Evolutionary conservation across 92 coral and sea anemone genomes (phyloP), one percentile per base, ranked within the genome.

Genomic region (Zoanthus gigantus): DNA sequence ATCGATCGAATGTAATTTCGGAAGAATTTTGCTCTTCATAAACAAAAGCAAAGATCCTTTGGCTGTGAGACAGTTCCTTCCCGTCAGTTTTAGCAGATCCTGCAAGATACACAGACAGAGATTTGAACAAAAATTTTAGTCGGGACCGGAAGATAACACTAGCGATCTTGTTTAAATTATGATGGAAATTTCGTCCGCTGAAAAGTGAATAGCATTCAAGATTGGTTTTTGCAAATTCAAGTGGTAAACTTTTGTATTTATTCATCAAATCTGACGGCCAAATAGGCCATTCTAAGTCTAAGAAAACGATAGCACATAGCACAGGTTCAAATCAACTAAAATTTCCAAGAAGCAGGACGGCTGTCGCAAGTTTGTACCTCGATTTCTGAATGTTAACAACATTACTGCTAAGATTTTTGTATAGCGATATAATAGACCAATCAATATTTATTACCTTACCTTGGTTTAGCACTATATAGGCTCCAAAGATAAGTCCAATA

Each of bases 1-100:
- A 48, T 23, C 63, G 44, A 63, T 48, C 74, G 13, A 81, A 23
- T 3, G 15, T 81, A 6, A 3, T 50, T 9, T 81, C 75, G 28
- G 75, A 81, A 12, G 85, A 11, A 81, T 81, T 81, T 34, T 65
- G 75, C 14, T 81, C 74, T 46, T 66, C 75, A 81, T 44, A 68
- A 29, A 81, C 74, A 61, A 81, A 18, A 17, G 71, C 74, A 46
- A 81, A 74, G 47, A 60, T 81, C 66, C 47, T 71, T 47, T 63
- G 85, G 61, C 47, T 71, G 28, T 63, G 85, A 60, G 12, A 63
- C 45, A 47, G 47, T 46, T 45, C 75, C 13, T 81, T 68, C 42
- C 61, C 85, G 17, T 81, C 75, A 45, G 12, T 53, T 44, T 11
- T 68, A 4, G 85, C 34, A 60, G 66, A 46, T 65, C 31, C 85